Evolutionary conservation across 2,797 vertebrate species (phyloP).

Genomic region (Pogonophryne albipinna): DNA sequence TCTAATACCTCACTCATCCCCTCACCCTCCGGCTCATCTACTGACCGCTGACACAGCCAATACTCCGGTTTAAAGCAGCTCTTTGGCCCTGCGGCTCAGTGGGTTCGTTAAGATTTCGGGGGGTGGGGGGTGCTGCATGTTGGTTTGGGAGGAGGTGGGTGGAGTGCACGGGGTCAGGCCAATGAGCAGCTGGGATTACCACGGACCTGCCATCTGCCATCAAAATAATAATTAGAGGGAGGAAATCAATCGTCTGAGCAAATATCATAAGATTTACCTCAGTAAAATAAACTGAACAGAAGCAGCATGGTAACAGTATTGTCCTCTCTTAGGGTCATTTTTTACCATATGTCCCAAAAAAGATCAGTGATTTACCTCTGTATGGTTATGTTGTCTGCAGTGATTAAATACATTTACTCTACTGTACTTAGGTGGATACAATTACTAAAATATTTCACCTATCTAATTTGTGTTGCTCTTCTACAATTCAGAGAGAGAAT

Average conservation of each 20-base stretch:
- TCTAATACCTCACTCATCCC: conserved; percentile 47
- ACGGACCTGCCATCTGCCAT: conserved; percentile 86
- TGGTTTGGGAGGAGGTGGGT: conserved; percentile 51
- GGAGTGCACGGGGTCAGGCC: conserved; percentile 73
- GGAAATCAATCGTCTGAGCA: conserved; percentile 85
- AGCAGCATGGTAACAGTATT: background rate
- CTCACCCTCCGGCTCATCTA: conserved; percentile 64
- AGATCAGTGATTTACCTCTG: too few species aligned
- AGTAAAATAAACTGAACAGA: conserved; percentile 36
- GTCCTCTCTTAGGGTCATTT: background rate
- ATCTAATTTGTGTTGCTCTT: too few species aligned
- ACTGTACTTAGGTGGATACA: too few species aligned
- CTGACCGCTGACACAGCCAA: conserved; percentile 81
- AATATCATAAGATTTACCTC: conserved; percentile 71
- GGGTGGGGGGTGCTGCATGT: conserved; percentile 7
- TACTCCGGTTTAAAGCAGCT: conserved; percentile 74
- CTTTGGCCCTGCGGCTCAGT: conserved; percentile 62
- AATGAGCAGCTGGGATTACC: conserved; percentile 85
- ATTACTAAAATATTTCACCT: too few species aligned
- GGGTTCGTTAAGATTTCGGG: conserved; percentile 58
- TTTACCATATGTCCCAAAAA: background rate
- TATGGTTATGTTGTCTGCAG: too few species aligned
- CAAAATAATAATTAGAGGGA: conserved; percentile 71
- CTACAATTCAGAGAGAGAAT: too few species aligned
- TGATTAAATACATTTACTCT: too few species aligned